Percentiles rank a stretch among this genome's conserved stretches.
Conservation (phyloP, 1,140 invertebrate genomes). For the Anastatus disparis region DNA sequence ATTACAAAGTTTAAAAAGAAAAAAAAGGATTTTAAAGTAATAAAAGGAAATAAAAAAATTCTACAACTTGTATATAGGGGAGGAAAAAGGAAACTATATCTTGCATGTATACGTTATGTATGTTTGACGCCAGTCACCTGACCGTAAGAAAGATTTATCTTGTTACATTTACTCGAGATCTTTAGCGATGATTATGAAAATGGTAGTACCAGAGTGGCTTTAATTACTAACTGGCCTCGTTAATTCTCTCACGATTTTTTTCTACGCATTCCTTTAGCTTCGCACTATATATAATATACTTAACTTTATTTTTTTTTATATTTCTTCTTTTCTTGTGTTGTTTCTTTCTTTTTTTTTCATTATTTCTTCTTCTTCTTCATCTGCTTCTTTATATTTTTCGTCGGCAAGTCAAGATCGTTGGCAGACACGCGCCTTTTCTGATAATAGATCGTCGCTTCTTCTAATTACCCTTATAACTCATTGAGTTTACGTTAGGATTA, state of each 20-base stretch:
- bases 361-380: background rate
- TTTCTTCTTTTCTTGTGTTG: constrained; percentile 5
- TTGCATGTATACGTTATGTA: background rate
- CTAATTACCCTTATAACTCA: constrained; percentile 39
- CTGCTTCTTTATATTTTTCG: no score
- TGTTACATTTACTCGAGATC: constrained; percentile 39
- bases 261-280: no score
- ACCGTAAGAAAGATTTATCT: constrained; percentile 37
- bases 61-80: no score
- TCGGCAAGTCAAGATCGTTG: constrained; percentile 16
- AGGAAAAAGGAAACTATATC: background rate
- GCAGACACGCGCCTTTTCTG: background rate
- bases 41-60: background rate
- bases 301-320: no score
- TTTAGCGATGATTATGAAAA: constrained; percentile 37
- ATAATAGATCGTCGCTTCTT: constrained; percentile 39
- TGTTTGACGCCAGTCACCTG: constrained; percentile 27
- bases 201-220: constrained; percentile 32
- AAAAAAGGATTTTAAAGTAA: background rate
- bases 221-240: constrained; percentile 42
- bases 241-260: constrained; percentile 33
- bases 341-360: background rate
- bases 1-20: background rate
- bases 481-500: constrained; percentile 25
- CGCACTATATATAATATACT: no score